A percentile compares a stretch with the other conserved stretches of the same genome.
Evolutionary conservation across 2,888 invertebrate species (phyloP).

Genomic region (Bellardia pandia): DNA sequence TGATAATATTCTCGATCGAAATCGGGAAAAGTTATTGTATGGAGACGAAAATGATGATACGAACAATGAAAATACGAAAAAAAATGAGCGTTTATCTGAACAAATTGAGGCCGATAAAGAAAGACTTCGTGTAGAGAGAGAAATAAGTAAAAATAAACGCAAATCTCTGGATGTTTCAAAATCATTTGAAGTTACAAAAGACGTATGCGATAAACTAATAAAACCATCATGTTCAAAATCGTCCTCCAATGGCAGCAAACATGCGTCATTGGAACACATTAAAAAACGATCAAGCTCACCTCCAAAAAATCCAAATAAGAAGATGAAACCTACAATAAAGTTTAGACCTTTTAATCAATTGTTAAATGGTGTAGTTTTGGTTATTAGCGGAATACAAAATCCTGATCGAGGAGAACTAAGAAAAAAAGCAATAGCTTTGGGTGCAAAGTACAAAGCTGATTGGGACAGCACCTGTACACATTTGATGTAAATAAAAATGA

Average conservation of each 20-base stretch:
- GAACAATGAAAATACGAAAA: slow-evolving; percentile 78
- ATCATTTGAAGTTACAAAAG: not conserved
- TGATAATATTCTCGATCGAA: slow-evolving; percentile 78
- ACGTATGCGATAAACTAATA: not conserved
- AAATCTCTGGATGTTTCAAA: slow-evolving; percentile 18
- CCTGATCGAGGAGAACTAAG: slow-evolving; percentile 90
- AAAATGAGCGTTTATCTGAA: slow-evolving; percentile 84
- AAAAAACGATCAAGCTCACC: slow-evolving; percentile 77
- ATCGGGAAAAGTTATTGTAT: slow-evolving; percentile 85
- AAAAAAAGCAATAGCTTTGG: slow-evolving; percentile 89
- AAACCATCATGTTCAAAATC: slow-evolving; percentile 20
- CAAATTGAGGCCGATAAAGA: slow-evolving; percentile 78
- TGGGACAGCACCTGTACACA: slow-evolving; percentile 92
- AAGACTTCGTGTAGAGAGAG: slow-evolving; percentile 73
- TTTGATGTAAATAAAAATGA: slow-evolving; percentile 88
- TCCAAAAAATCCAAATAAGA: slow-evolving; percentile 76
- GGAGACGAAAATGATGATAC: slow-evolving; percentile 82
- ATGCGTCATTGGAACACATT: not conserved
- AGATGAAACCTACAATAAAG: slow-evolving; percentile 76
- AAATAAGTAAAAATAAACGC: slow-evolving; percentile 72
- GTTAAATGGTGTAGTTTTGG: slow-evolving; percentile 89
- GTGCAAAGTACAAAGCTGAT: slow-evolving; percentile 90
- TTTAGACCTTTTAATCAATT: slow-evolving; percentile 86
- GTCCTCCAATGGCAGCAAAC: not conserved
- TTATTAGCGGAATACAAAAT: slow-evolving; percentile 94